Evolutionary conservation across 1,140 invertebrate genomes (phyloP).

Genomic region (Epicauta chinensis): DNA sequence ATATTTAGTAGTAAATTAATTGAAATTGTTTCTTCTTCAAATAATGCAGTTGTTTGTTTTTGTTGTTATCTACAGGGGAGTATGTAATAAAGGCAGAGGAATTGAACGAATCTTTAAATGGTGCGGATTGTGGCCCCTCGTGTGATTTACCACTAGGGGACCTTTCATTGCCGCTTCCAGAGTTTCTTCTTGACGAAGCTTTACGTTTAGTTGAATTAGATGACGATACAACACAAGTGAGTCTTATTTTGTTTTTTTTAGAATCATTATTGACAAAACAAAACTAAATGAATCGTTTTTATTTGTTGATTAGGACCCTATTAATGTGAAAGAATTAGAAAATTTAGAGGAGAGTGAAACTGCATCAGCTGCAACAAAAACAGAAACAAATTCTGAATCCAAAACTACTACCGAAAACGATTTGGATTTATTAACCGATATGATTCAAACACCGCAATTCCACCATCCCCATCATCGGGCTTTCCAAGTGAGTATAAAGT

Average conservation of each 20-base stretch:
- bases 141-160: constrained; percentile 41
- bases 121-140: constrained; percentile 28
- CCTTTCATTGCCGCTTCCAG: constrained; percentile 46
- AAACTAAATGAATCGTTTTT: constrained; percentile 11
- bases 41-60: too few relatives aligned
- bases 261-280: background rate
- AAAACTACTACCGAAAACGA: constrained; percentile 42
- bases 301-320: constrained; percentile 30
- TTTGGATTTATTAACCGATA: constrained; percentile 48
- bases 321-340: constrained; percentile 30
- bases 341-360: constrained; percentile 13
- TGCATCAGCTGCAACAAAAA: constrained; percentile 9
- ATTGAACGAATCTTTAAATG: constrained; percentile 28
- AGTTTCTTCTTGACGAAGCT: constrained; percentile 66
- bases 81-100: constrained; percentile 52
- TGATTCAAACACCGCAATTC: constrained; percentile 62
- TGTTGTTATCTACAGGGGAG: constrained; percentile 48
- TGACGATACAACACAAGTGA: constrained; percentile 51
- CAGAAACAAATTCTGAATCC: constrained; percentile 15
- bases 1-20: too few relatives aligned
- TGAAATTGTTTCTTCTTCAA: too few relatives aligned
- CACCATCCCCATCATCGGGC: constrained; percentile 54
- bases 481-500: constrained; percentile 49
- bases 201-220: constrained; percentile 65
- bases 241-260: constrained; percentile 1